Percentiles rank a stretch among this genome's conserved stretches.
phyloP scores from a whole-genome alignment of 2,797 vertebrate species.

The Chaunax sp. region DNA sequence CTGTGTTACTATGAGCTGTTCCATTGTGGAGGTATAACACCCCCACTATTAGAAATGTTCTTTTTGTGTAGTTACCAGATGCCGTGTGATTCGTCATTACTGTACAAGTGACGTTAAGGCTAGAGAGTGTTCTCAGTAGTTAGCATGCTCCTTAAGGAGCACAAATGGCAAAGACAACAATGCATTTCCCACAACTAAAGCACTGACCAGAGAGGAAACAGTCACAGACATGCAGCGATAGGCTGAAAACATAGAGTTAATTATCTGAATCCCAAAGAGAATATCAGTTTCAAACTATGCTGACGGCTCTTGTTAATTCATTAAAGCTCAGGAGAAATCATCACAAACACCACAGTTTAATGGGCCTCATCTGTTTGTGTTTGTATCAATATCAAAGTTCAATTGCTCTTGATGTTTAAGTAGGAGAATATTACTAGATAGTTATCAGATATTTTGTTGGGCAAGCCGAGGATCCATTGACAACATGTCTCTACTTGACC shows the following conservation, averaged over 20 bases:
- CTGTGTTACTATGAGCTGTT: background rate
- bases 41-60: background rate
- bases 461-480: too few species aligned
- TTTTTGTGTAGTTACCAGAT: too few species aligned
- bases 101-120: background rate
- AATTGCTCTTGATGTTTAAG: background rate
- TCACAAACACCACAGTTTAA: background rate
- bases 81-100: background rate
- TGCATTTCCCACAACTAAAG: background rate
- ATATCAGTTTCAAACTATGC: too few species aligned
- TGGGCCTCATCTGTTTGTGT: background rate
- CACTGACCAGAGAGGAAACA: background rate
- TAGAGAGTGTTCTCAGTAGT: background rate
- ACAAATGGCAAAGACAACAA: background rate
- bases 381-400: background rate
- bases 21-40: too few species aligned
- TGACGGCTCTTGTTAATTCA: background rate
- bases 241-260: background rate
- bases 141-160: background rate
- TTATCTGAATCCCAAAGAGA: background rate
- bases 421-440: too few species aligned
- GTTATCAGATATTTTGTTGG: too few species aligned
- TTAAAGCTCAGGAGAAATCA: background rate
- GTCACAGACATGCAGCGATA: background rate
- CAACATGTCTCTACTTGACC: too few species aligned